Conservation (phyloP, 2,113 vertebrate species). For the Sturnus vulgaris region DNA sequence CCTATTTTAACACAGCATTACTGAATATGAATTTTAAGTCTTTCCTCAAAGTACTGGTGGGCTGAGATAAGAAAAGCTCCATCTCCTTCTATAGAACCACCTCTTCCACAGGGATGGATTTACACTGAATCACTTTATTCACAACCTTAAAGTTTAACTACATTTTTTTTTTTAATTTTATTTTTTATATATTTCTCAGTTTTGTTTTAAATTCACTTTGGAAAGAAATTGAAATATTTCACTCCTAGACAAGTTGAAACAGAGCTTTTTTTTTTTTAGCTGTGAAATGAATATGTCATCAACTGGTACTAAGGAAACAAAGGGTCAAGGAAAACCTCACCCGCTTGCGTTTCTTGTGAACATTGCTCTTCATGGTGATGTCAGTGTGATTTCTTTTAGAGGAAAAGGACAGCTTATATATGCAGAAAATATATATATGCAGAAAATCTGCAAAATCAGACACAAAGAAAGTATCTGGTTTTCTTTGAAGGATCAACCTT, state of each 20-base stretch:
- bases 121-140: neutral
- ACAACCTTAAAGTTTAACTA: neutral
- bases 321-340: neutral
- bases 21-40: neutral
- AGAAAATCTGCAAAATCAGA: neutral
- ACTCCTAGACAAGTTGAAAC: conserved; percentile 10
- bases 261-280: conserved; percentile 22
- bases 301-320: neutral
- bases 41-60: neutral
- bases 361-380: rapidly evolving
- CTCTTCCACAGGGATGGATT: neutral
- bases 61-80: neutral
- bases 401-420: neutral
- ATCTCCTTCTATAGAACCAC: neutral
- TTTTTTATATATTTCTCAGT: neutral
- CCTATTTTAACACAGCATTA: neutral
- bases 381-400: neutral
- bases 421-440: no score
- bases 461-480: neutral
- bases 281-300: conserved; percentile 1
- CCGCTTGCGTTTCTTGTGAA: neutral
- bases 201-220: neutral
- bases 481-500: neutral
- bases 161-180: no score
- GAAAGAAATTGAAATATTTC: neutral